Conservation (phyloP, 2,797 vertebrate genomes). For the Halcyon badia region DNA sequence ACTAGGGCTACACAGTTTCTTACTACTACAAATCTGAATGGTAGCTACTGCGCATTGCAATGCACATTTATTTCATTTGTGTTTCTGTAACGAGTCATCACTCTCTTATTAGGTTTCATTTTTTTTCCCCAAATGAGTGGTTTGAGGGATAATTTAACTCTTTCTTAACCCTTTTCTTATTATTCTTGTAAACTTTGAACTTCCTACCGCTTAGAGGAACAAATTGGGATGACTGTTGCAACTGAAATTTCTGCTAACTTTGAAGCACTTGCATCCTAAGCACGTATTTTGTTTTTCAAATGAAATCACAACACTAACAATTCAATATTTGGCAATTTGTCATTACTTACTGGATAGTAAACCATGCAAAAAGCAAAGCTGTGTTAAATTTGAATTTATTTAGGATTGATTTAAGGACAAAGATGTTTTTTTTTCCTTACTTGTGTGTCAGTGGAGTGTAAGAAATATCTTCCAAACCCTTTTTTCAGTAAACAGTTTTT, state of each 20-base stretch:
- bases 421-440: neutral
- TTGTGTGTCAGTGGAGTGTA: neutral
- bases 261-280: neutral
- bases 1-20: neutral
- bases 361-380: neutral
- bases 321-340: neutral
- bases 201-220: neutral
- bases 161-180: neutral
- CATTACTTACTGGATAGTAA: neutral
- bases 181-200: neutral
- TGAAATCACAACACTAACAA: neutral
- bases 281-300: neutral
- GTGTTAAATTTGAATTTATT: neutral
- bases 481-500: neutral
- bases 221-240: neutral
- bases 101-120: neutral
- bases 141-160: neutral
- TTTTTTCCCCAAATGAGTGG: neutral
- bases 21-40: neutral
- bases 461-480: neutral
- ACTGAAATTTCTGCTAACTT: neutral
- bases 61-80: neutral
- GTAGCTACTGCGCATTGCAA: neutral
- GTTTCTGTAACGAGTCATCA: neutral
- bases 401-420: neutral